Evolutionary conservation across 2,113 vertebrate genomes (phyloP), one percentile per base, ranked within the genome.

Genomic region (Erinaceus europaeus): DNA sequence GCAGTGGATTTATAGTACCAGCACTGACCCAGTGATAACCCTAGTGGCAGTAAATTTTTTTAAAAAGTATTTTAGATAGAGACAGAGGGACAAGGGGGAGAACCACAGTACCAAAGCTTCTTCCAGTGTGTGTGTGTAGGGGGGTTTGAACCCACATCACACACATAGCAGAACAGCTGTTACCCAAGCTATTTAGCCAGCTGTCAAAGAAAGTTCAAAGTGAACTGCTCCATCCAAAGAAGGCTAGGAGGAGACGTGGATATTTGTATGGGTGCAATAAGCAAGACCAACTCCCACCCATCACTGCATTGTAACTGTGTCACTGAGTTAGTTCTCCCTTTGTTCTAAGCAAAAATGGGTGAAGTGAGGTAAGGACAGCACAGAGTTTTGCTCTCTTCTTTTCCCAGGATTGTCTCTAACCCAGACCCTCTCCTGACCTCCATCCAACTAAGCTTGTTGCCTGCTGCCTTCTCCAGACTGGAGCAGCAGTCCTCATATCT

Each of bases 171-270:
- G n/a, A n/a, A n/a, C n/a, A n/a, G n/a, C n/a, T n/a, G n/a, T n/a
- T n/a, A n/a, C n/a, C n/a, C n/a, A n/a, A n/a, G n/a, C n/a, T n/a
- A n/a, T n/a, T n/a, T n/a, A n/a, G n/a, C n/a, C n/a, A n/a, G n/a
- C n/a, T n/a, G n/a, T n/a, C 25, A 79, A 81, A 79, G 78, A 53
- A 93, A 84, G 75, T 90, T 90, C 27, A 95, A 67, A 89, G 44
- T 91, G 61, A 29, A 6, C 42, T 80, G 69, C 55, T 88, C 67
- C 44, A 57, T 93, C 92, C 62, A 81, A 89, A 85, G 88, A 86
- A 62, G 57, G 32, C 73, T 44, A 81, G 76, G 69, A 84, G 88
- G 86, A 86, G 87, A 83, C 34, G 18, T 69, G 90, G 87, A 73
- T 29, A 29, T 52, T 67, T 71, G 42, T 81, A 36, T 25, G 0